These are phyloP conservation scores for Zosterops borbonicus DNA, from an alignment of 2,113 vertebrate species.

Conservation along the genomic window DNA sequence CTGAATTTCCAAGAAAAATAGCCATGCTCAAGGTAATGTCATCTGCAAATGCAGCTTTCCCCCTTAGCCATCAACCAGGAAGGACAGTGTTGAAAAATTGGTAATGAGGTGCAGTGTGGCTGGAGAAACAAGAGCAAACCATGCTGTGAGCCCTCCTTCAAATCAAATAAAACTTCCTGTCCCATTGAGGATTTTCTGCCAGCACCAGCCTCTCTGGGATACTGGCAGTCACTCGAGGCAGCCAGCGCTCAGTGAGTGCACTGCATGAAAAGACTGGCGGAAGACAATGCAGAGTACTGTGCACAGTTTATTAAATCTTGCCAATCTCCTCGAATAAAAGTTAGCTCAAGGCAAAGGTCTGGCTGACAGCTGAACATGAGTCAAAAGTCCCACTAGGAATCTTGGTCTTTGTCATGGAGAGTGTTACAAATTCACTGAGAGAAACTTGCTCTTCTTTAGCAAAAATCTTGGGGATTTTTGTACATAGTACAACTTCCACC, in stretches of 20 bases:
- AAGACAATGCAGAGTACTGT: neutral
- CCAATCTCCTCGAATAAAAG: neutral
- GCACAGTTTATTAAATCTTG: neutral
- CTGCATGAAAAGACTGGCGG: neutral
- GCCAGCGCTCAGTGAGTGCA: accelerated
- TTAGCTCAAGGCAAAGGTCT: neutral
- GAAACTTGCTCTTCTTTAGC: neutral
- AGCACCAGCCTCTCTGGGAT: neutral
- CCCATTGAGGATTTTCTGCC: neutral
- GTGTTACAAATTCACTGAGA: neutral
- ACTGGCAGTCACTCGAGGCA: neutral
- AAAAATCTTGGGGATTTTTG: neutral
- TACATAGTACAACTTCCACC: neutral
- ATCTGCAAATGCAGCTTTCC: neutral
- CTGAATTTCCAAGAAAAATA: neutral
- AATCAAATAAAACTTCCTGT: neutral
- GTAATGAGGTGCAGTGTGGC: neutral
- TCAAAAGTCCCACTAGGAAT: neutral
- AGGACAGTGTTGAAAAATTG: neutral
- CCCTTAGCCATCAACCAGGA: neutral
- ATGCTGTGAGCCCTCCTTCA: neutral
- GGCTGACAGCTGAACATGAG: neutral
- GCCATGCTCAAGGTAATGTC: neutral
- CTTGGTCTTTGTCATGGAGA: neutral
- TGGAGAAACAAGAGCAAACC: neutral